These are phyloP conservation scores for Trichogramma evanescens DNA, from an alignment of 2,888 invertebrate genomes.

Conservation along the genomic window DNA sequence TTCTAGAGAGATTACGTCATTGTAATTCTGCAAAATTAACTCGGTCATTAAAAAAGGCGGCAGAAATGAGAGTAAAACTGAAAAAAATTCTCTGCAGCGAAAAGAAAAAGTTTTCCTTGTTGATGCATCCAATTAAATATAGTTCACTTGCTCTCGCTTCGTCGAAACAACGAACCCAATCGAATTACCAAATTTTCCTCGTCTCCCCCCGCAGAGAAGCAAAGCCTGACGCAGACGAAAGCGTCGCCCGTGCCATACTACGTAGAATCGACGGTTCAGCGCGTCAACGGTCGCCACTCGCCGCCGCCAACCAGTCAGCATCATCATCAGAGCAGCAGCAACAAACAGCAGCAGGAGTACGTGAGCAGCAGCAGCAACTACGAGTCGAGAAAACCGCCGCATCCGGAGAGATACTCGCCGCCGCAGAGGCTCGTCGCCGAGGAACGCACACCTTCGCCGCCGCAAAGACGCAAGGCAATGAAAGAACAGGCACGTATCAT, in stretches of 20 bases:
- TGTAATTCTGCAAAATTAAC: no score
- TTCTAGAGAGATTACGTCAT: no score
- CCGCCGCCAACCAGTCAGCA: conserved; percentile 7
- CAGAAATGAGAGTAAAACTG: no score
- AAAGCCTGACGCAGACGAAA: conserved; percentile 21
- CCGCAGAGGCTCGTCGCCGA: conserved; percentile 19
- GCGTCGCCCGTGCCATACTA: conserved; percentile 35
- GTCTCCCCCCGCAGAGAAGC: conserved; percentile 25
- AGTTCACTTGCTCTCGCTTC: no score
- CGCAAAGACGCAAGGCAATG: conserved; percentile 34
- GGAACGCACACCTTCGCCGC: conserved; percentile 34
- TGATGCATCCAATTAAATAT: no score
- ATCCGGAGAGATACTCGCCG: conserved; percentile 17
- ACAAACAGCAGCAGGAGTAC: conserved; percentile 10
- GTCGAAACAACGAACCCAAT: no score
- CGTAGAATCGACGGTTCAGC: conserved; percentile 17
- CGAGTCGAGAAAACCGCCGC: conserved; percentile 16
- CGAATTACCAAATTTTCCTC: no score
- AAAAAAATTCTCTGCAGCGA: no score
- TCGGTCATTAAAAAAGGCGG: no score
- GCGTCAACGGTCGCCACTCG: conserved; percentile 9
- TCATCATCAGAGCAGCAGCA: conserved; percentile 8
- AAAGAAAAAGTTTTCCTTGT: no score
- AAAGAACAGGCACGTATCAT: conserved; percentile 29
- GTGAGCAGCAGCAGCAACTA: conserved; percentile 14